Evolutionary conservation across 1,140 invertebrate genomes (phyloP).

Genomic region (Leptonema lineaticorne): DNA sequence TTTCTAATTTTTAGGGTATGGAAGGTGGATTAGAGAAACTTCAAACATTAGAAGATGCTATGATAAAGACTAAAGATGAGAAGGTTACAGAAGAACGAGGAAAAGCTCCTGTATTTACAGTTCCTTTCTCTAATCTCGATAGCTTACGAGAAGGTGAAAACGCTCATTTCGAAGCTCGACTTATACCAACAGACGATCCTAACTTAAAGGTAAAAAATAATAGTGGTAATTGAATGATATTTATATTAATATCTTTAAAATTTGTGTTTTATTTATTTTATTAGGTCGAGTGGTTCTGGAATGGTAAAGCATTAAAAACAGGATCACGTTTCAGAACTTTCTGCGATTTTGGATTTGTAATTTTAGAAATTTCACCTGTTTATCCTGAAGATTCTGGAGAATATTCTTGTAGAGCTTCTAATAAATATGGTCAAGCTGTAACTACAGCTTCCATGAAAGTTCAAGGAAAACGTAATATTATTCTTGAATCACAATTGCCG

Average conservation of each 20-base stretch:
- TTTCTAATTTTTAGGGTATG: slow-evolving; percentile 70
- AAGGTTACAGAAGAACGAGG: slow-evolving; percentile 69
- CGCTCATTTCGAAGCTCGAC: slow-evolving; percentile 90
- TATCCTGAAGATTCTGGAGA: slow-evolving; percentile 93
- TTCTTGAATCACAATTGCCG: slow-evolving; percentile 86
- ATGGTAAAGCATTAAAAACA: slow-evolving; percentile 85
- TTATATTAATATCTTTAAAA: background rate
- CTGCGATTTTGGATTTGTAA: slow-evolving; percentile 94
- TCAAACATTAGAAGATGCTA: slow-evolving; percentile 86
- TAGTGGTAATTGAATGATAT: background rate
- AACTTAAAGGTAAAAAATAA: slow-evolving; percentile 72
- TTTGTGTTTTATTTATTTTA: slow-evolving; percentile 29
- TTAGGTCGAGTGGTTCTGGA: slow-evolving; percentile 92
- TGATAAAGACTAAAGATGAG: slow-evolving; percentile 71
- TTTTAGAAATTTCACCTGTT: slow-evolving; percentile 91
- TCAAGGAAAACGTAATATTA: slow-evolving; percentile 86
- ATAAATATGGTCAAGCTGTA: slow-evolving; percentile 91
- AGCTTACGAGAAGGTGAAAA: slow-evolving; percentile 87
- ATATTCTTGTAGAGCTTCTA: slow-evolving; percentile 87
- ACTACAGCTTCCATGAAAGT: slow-evolving; percentile 90
- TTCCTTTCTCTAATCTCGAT: slow-evolving; percentile 84
- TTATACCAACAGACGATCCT: slow-evolving; percentile 92
- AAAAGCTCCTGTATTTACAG: slow-evolving; percentile 88
- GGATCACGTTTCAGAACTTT: slow-evolving; percentile 91
- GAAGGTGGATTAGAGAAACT: slow-evolving; percentile 90